Evolutionary conservation across 1,140 invertebrate genomes (phyloP), one percentile per base, ranked within the genome.

Genomic region (Zeugodacus cucurbitae): DNA sequence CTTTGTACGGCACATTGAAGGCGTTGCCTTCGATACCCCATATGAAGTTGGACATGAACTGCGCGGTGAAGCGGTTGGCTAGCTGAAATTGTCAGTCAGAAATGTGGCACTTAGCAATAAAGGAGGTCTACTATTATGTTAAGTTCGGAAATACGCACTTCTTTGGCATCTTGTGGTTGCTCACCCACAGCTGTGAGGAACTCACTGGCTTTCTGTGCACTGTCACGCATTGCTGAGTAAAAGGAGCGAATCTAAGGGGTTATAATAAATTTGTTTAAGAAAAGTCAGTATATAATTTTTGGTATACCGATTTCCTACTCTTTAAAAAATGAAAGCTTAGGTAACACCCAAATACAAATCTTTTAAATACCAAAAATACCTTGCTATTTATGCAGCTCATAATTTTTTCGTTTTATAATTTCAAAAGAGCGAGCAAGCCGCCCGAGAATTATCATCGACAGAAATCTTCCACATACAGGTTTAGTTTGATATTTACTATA

Each of bases 1-100:
- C 59, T 82, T 82, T 82, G 11, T 44, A 17, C 37, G 37, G 54
- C 32, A 37, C 54, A 58, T 1, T 41, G 17, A 88, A 87, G 7
- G 88, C 57, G 37, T 87, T 87, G 17, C 34, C 89, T 17, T 89
- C 87, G 6, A 88, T 87, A 26, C 86, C 87, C 89, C 89, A 89
- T 29, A 89, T 88, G 26, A 88, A 89, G 20, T 88, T 82, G 8
- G 86, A 22, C 58, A 89, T 87, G 26, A 89, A 44, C 11, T 87
- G 48, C 0, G 67, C 48, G 1, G 89, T 89, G 64, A 87, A 89
- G 44, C 89, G 88, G 34, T 88, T 87, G 54, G 88, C 48, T 2
- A 89, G 2, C 89, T 89, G 5, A 26, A 17, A 54, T 88, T 14
- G 26, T 70, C 22, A 64, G 14, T 58, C 17, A 74, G n/a, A 29